phyloP scores from a whole-genome alignment of 1,140 invertebrate species.

The Hylyphantes graminicola region DNA sequence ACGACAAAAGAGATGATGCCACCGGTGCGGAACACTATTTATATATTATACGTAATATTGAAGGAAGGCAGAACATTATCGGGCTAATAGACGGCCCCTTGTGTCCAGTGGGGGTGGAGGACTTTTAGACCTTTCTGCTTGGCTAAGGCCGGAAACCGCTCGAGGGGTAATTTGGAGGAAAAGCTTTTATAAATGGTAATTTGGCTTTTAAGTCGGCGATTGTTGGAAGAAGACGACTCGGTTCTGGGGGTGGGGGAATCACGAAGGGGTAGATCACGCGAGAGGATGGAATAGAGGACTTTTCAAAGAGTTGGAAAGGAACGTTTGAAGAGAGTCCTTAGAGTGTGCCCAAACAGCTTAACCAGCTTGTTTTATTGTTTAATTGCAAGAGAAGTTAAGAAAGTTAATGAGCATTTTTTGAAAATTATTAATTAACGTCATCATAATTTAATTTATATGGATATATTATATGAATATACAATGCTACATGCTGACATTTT shows the following conservation, averaged over 20 bases:
- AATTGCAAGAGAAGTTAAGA: too few relatives aligned
- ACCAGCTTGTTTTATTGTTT: too few relatives aligned
- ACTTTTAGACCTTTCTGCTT: neutral
- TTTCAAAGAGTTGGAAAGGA: too few relatives aligned
- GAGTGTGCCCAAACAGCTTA: too few relatives aligned
- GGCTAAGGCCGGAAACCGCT: constrained; percentile 29
- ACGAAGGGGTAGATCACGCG: too few relatives aligned
- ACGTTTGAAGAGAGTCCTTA: too few relatives aligned
- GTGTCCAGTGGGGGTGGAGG: neutral
- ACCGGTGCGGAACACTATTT: constrained; percentile 41
- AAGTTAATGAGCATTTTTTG: too few relatives aligned
- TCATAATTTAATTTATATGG: too few relatives aligned
- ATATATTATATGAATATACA: too few relatives aligned
- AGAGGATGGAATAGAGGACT: too few relatives aligned
- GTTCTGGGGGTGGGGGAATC: neutral
- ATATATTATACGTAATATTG: constrained; percentile 39
- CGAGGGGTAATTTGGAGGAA: constrained; percentile 21
- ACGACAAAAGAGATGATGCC: constrained; percentile 40
- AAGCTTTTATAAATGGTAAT: constrained; percentile 48
- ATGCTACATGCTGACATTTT: too few relatives aligned
- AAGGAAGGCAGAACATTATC: constrained; percentile 22
- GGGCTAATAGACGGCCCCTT: constrained; percentile 16
- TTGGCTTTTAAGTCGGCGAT: constrained; percentile 35
- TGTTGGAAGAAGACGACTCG: constrained; percentile 16
- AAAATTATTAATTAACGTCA: too few relatives aligned